Conservation (phyloP, 2,888 invertebrate genomes). For the Meteorus cinctellus region DNA sequence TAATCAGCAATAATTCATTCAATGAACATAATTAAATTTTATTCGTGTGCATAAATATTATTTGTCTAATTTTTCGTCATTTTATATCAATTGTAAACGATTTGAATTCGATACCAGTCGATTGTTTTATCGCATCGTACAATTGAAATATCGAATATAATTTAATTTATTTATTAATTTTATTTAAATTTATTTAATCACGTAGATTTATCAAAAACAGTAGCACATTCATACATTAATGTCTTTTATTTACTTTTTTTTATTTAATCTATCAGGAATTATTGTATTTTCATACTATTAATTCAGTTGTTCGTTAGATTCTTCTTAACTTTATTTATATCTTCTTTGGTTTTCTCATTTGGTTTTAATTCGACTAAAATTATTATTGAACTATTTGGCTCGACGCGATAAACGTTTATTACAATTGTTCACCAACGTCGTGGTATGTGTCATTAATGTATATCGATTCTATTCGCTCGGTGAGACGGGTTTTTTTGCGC, state of each 20-base stretch:
- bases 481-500: conserved; percentile 48
- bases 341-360: conserved; percentile 19
- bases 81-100: neutral
- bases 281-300: conserved; percentile 33
- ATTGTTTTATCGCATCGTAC: conserved; percentile 26
- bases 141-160: neutral
- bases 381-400: conserved; percentile 28
- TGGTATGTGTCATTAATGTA: conserved; percentile 51
- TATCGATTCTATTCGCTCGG: conserved; percentile 50
- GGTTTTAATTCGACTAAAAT: conserved; percentile 29
- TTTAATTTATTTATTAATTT: neutral
- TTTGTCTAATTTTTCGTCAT: conserved; percentile 1
- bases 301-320: neutral
- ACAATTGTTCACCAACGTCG: conserved; percentile 39
- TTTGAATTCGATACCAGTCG: conserved; percentile 32
- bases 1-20: neutral
- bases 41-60: conserved; percentile 10
- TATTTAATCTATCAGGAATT: conserved; percentile 22
- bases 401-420: conserved; percentile 34
- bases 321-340: neutral
- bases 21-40: conserved; percentile 9
- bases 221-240: neutral
- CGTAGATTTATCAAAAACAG: neutral
- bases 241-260: neutral
- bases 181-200: conserved; percentile 15